Evolutionary conservation across 2,797 vertebrate genomes (phyloP).

Genomic region (Neosilurus hyrtlii): DNA sequence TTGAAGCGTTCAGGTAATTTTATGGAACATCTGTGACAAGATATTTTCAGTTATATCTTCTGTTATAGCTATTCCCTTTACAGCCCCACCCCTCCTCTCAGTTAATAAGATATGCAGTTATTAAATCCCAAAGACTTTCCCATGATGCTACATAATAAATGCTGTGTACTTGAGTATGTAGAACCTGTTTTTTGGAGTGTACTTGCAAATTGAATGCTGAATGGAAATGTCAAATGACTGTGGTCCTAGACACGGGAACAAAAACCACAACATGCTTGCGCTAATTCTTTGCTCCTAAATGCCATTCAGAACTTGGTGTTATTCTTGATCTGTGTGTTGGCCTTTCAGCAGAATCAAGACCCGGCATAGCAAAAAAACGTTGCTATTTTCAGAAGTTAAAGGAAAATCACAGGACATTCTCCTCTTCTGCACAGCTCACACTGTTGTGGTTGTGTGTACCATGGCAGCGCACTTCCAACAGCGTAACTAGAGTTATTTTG

Average conservation of each 20-base stretch:
- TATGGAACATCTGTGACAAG: too few species aligned
- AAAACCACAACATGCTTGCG: not conserved
- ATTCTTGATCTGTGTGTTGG: not conserved
- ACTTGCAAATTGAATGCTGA: not conserved
- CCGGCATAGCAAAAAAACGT: not conserved
- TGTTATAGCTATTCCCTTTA: not conserved
- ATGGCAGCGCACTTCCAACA: not conserved
- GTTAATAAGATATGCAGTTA: not conserved
- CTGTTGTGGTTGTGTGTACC: not conserved
- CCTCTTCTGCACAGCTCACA: not conserved
- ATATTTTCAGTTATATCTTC: not conserved
- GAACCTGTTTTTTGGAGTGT: not conserved
- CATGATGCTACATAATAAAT: not conserved
- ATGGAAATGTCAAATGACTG: not conserved
- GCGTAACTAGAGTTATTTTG: not conserved
- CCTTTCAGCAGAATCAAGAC: not conserved
- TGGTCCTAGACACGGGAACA: not conserved
- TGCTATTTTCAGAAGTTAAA: not conserved
- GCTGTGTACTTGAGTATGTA: not conserved
- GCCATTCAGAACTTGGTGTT: not conserved
- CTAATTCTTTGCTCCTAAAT: not conserved
- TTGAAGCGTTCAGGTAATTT: not conserved
- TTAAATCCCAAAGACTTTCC: not conserved
- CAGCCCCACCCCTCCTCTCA: not conserved
- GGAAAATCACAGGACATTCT: not conserved